These are phyloP conservation scores for Archivesica marissinica DNA, from an alignment of 1,140 invertebrate genomes.

Conservation along the genomic window DNA sequence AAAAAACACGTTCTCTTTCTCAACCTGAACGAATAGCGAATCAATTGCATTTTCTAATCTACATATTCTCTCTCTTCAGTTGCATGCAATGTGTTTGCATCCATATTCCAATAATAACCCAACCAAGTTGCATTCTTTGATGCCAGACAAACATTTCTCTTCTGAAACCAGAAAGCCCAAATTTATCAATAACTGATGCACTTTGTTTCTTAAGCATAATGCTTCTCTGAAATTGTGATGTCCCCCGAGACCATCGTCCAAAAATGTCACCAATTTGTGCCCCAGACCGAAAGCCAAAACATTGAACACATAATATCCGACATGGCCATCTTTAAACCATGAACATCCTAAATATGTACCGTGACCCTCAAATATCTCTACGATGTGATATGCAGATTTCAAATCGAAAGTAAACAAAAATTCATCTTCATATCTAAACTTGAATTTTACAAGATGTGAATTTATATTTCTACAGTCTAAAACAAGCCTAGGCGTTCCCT, in stretches of 20 bases:
- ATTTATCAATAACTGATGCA: background rate
- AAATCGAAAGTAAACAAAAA: slow-evolving; percentile 43
- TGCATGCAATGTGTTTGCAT: background rate
- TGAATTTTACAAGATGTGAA: slow-evolving; percentile 33
- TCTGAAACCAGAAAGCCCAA: slow-evolving; percentile 55
- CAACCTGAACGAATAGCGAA: background rate
- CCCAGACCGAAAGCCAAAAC: too few species aligned
- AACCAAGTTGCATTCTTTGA: slow-evolving; percentile 22
- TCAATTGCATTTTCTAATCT: background rate
- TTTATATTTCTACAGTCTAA: slow-evolving; percentile 60
- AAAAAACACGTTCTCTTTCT: background rate
- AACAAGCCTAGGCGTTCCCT: slow-evolving; percentile 26
- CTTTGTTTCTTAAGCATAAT: background rate
- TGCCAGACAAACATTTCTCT: slow-evolving; percentile 55
- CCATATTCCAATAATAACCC: slow-evolving; percentile 35
- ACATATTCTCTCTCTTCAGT: background rate
- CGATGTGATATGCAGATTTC: slow-evolving; percentile 51
- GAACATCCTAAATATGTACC: slow-evolving; percentile 58
- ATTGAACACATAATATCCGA: slow-evolving; percentile 33
- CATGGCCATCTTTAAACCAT: slow-evolving; percentile 19
- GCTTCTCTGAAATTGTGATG: background rate
- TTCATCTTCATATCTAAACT: slow-evolving; percentile 52
- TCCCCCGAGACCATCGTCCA: slow-evolving; percentile 63
- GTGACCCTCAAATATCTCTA: slow-evolving; percentile 16
- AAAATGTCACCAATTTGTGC: slow-evolving; percentile 45